phyloP scores from a whole-genome alignment of 2,797 vertebrate species.

The Lepus oiostolus region DNA sequence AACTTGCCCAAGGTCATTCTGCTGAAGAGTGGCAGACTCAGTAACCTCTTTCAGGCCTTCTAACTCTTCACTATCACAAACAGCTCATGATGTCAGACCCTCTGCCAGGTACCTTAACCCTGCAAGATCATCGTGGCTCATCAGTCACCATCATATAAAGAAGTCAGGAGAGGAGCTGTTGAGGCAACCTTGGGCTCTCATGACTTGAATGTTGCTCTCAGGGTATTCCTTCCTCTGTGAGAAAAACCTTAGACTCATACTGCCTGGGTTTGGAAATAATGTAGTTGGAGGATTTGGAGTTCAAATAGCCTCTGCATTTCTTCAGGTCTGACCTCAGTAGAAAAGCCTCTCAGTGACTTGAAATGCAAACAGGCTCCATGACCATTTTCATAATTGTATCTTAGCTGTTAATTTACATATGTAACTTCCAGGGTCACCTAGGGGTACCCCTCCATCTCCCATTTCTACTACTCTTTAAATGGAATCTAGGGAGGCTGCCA shows the following conservation, averaged over 20 bases:
- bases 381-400: neutral
- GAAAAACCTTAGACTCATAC: neutral
- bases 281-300: neutral
- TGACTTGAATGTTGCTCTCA: neutral
- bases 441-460: neutral
- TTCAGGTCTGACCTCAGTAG: neutral
- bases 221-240: neutral
- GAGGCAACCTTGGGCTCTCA: neutral
- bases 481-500: slow-evolving; percentile 26
- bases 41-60: neutral
- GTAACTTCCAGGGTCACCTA: neutral
- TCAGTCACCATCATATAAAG: neutral
- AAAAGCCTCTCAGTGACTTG: slow-evolving; percentile 17
- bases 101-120: neutral
- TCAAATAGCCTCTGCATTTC: neutral
- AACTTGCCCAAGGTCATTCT: neutral
- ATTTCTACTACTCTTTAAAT: neutral
- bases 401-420: slow-evolving; percentile 1
- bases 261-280: neutral
- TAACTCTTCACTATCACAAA: neutral
- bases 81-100: too few relatives aligned
- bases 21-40: neutral
- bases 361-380: neutral
- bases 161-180: neutral
- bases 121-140: neutral